Percentiles rank a stretch among this genome's conserved stretches.
These are phyloP conservation scores for Arctocebus calabarensis DNA, from an alignment of 2,797 vertebrate species.

Conservation along the genomic window DNA sequence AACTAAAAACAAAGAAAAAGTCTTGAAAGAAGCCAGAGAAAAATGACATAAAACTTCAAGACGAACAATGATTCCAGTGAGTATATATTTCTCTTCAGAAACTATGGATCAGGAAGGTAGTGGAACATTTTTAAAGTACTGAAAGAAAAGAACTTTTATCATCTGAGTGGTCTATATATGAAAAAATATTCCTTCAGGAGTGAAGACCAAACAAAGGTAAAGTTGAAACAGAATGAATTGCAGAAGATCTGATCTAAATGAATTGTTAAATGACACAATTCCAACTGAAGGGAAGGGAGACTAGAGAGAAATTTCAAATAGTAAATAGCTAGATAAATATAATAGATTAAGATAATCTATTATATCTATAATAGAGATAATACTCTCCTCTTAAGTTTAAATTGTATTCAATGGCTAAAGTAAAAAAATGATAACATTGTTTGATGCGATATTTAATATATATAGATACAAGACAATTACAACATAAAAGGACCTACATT, in stretches of 20 bases:
- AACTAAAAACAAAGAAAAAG: background rate
- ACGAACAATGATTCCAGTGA: background rate
- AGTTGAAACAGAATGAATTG: background rate
- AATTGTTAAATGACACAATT: background rate
- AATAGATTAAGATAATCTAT: too few relatives aligned
- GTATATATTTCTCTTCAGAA: background rate
- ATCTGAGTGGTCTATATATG: background rate
- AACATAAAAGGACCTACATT: background rate
- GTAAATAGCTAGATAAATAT: background rate
- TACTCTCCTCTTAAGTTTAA: background rate
- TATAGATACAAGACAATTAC: background rate
- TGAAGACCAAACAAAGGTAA: background rate
- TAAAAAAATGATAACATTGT: background rate
- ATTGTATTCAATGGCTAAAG: background rate
- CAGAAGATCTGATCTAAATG: background rate
- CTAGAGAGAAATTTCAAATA: background rate
- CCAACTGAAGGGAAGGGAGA: background rate
- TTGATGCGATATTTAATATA: background rate
- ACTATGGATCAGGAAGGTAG: background rate
- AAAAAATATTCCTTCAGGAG: background rate
- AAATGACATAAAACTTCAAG: background rate
- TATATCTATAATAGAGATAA: too few relatives aligned
- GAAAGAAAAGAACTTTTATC: background rate
- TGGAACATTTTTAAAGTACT: background rate
- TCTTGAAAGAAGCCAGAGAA: background rate